phyloP scores from a whole-genome alignment of 2,113 vertebrate genomes.

The Etia nguti region DNA sequence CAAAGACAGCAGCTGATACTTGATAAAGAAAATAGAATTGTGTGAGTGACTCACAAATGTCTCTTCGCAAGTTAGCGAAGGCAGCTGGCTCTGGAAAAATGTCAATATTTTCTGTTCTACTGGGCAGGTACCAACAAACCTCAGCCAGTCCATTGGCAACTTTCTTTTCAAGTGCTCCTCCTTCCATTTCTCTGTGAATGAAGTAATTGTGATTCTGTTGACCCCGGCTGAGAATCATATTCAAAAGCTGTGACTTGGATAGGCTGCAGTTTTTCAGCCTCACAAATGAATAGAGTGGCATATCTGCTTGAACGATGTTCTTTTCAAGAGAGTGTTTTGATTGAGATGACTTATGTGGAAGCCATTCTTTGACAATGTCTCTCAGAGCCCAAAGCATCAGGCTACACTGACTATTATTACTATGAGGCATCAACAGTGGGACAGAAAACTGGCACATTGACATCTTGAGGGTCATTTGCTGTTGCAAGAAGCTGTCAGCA shows the following conservation, averaged over 20 bases:
- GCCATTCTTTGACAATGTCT: conserved; percentile 52
- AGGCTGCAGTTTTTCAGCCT: conserved; percentile 61
- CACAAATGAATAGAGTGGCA: conserved; percentile 70
- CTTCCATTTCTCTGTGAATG: conserved; percentile 53
- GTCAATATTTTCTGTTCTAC: conserved; percentile 1
- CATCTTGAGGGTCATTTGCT: conserved; percentile 71
- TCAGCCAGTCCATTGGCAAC: conserved; percentile 72
- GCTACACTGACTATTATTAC: conserved; percentile 40
- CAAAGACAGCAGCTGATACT: conserved; percentile 68
- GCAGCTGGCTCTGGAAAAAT: conserved; percentile 53
- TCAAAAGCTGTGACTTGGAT: conserved; percentile 74
- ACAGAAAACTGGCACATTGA: conserved; percentile 72
- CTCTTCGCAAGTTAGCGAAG: conserved; percentile 65
- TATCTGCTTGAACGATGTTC: conserved; percentile 31
- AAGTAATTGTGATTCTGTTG: conserved; percentile 61
- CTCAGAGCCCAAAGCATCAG: conserved; percentile 71
- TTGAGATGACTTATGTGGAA: conserved; percentile 1
- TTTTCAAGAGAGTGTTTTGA: conserved; percentile 35
- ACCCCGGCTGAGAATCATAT: conserved; percentile 53
- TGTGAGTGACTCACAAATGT: conserved; percentile 28
- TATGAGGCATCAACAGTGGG: conserved; percentile 69
- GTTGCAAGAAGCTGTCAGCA: conserved; percentile 68
- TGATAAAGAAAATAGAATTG: conserved; percentile 69
- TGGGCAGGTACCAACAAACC: conserved; percentile 68
- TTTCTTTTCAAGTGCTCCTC: conserved; percentile 5